phyloP scores from a whole-genome alignment of 2,113 vertebrate genomes.

The Lethenteron reissneri region DNA sequence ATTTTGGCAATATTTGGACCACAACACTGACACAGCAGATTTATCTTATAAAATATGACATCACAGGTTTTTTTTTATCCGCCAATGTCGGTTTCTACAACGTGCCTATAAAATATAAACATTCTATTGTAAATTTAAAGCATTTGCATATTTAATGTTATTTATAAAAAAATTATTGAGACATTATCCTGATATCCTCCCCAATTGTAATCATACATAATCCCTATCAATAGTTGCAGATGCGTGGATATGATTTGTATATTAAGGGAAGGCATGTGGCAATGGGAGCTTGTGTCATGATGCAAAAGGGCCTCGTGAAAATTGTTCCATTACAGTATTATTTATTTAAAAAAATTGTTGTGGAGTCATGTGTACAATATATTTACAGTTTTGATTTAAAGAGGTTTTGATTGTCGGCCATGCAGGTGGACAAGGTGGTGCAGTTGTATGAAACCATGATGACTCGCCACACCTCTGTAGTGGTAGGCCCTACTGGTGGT shows the following conservation, averaged over 20 bases:
- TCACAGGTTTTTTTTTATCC: too few species aligned
- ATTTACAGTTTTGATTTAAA: background rate
- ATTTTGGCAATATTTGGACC: too few species aligned
- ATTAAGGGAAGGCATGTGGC: background rate
- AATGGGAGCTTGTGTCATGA: too few species aligned
- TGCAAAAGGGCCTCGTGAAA: too few species aligned
- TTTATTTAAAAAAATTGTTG: background rate
- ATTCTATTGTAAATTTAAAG: too few species aligned
- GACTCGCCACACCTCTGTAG: conserved; percentile 81
- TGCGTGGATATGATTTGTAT: background rate
- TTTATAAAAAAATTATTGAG: too few species aligned
- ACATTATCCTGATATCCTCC: background rate
- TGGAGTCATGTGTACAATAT: background rate
- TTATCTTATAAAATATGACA: too few species aligned
- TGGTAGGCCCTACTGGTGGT: conserved; percentile 82
- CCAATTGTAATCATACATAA: background rate
- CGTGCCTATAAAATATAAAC: too few species aligned
- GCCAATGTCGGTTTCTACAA: too few species aligned
- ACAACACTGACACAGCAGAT: too few species aligned
- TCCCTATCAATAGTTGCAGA: background rate
- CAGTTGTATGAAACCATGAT: conserved; percentile 96
- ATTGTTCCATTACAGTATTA: background rate
- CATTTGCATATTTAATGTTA: too few species aligned
- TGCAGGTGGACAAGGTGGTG: conserved; percentile 84
- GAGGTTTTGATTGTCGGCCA: background rate